Base-by-base conservation (phyloP, 2,113 vertebrate species). In the Clarias batrachus region DNA sequence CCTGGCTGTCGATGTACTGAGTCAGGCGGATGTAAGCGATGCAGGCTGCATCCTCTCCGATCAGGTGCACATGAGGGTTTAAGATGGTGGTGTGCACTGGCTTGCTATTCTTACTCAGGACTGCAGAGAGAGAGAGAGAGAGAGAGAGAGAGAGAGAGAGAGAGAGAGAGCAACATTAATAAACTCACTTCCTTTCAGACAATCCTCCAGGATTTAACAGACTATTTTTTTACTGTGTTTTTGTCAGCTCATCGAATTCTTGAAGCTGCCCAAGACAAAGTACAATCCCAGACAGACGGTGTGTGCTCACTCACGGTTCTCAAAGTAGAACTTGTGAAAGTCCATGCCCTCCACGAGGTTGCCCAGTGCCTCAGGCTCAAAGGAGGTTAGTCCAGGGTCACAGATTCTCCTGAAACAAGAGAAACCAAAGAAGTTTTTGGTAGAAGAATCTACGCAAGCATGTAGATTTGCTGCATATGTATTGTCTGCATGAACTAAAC, bases 301-400 rank as follows among this genome's bases (percentile, higher is more conserved):
- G n/a, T 33, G 13, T 3, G 27, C 57, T 91, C 91, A 96, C 97
- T 96, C 93, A 99, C 98, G 94, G 93, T 99, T 99, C 88, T 99
- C 98, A 93, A 99, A 99, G 95, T 99, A 99, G 96, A 99, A 99
- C 92, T 99, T 99, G 95, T 99, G 98, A 89, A 99, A 99, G 93
- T 99, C 98, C 98, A 99, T 99, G 87, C 98, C 98, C 92, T 99
- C 98, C 90, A 99, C 98, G 83, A 99, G 95, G 94, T 99, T 99
- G 77, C 98, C 98, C 33, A 99, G 95, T 71, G 98, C 97, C 93
- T 99, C 98, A 1, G 98, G 98, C 92, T 99, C 98, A 95, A 99
- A 99, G 13, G 98, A 99, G 81, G 98, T 99, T 91, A 99, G 95
- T 85, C 98, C 97, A 70, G 98, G 97, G 93, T 99, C 98, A 93